These are phyloP conservation scores for Bombycilla garrulus DNA, from an alignment of 2,113 vertebrate genomes.

Conservation along the genomic window DNA sequence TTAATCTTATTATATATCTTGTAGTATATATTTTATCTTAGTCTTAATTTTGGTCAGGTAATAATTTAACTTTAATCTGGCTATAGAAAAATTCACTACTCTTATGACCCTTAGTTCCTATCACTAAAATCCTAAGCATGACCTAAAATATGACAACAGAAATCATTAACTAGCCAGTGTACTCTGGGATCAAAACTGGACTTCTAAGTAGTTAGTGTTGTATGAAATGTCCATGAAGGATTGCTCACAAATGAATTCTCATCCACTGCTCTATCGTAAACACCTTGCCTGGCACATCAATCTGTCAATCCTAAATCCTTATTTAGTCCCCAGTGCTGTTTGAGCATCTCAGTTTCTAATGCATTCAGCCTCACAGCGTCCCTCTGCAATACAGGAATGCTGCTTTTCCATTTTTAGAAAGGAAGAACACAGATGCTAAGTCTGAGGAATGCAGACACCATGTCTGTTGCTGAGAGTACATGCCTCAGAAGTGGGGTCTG, in stretches of 20 bases:
- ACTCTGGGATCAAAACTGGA: neutral
- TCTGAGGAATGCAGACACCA: neutral
- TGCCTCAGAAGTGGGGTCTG: neutral
- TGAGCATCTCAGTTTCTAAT: neutral
- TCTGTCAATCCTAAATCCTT: neutral
- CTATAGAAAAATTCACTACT: neutral
- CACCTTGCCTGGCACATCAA: neutral
- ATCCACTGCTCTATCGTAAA: neutral
- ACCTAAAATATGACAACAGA: neutral
- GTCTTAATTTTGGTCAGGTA: neutral
- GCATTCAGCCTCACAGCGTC: neutral
- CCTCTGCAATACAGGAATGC: neutral
- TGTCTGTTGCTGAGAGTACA: neutral
- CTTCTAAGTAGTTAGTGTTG: neutral
- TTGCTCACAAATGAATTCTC: neutral
- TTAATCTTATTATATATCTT: neutral
- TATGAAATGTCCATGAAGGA: neutral
- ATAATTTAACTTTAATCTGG: neutral
- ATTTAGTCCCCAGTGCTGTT: neutral
- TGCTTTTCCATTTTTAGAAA: neutral
- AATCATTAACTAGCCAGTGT: neutral
- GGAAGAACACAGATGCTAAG: neutral
- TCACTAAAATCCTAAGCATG: neutral
- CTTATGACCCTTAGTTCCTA: neutral
- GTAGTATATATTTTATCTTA: neutral